Evolutionary conservation across 2,888 invertebrate species (phyloP).

Genomic region (Holacanthella duospinosa): DNA sequence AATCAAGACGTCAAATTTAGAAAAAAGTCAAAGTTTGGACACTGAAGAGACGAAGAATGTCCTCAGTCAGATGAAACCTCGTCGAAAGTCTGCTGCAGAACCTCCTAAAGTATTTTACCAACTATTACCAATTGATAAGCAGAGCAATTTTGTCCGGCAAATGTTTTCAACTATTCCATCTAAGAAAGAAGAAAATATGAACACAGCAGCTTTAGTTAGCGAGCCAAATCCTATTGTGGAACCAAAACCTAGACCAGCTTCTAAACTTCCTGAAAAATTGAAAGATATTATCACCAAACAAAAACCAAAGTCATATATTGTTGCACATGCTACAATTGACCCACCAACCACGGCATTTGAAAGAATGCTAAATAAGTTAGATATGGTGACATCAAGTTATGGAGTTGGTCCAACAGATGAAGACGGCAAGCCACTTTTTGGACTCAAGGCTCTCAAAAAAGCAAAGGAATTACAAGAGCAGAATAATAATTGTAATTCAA

Average conservation of each 20-base stretch:
- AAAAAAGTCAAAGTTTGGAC: neutral
- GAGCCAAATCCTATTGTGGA: neutral
- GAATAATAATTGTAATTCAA: too few species aligned
- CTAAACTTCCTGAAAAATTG: neutral
- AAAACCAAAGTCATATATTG: neutral
- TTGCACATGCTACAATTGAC: neutral
- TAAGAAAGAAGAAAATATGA: neutral
- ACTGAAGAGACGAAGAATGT: neutral
- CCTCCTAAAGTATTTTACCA: neutral
- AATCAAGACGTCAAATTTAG: too few species aligned
- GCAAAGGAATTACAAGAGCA: conserved; percentile 33
- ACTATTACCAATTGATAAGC: too few species aligned
- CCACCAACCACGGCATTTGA: neutral
- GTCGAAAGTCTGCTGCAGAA: neutral
- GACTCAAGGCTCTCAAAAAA: conserved; percentile 56
- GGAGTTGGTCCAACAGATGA: conserved; percentile 73
- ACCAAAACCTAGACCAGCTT: neutral
- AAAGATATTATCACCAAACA: neutral
- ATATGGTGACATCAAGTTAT: conserved; percentile 61
- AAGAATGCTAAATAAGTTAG: neutral
- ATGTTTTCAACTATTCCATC: neutral
- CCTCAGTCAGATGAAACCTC: neutral
- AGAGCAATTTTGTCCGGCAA: too few species aligned
- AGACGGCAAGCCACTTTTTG: conserved; percentile 66
- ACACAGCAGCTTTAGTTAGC: neutral